Evolutionary conservation across 2,888 invertebrate species (phyloP), one percentile per base, ranked within the genome.

Genomic region (Laothoe populi): DNA sequence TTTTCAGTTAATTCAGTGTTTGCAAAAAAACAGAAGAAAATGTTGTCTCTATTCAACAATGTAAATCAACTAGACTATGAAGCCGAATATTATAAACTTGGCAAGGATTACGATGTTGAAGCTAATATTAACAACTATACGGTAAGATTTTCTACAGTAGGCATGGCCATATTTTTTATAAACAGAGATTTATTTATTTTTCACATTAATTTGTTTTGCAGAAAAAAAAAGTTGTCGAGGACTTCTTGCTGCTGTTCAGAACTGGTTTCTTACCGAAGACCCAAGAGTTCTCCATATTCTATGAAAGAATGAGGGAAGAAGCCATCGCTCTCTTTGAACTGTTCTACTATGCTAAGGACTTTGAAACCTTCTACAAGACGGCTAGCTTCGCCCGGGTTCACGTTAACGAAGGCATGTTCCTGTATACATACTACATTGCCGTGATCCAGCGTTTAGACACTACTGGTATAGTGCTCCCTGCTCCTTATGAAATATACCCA

Each of bases 401-500:
- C 73, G 78, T 95, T 26, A 96, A 96, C 82, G 94, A 94, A 68
- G 93, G 94, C 58, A 87, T 94, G 77, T 96, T 95, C 85, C 78
- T 94, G 4, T 95, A 96, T 74, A 90, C 94, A 4, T 88, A 95
- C 75, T 93, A 94, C 70, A 90, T 94, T 11, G 95, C 95, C 42
- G 79, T 94, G 4, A 75, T 94, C 23, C 95, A 95, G 71, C 94
- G 95, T 57, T 72, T 86, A 1, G 95, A 95, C 71, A 91, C 94
- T 61, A 83, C 86, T 59, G 92, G 93, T 60, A 79, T 96, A 38
- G 93, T 94, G 21, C 73, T 95, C 40, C 96, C 96, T 1, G 94
- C 95, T 2, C 90, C 94, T 16, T 95, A 96, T 73, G 96, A 96
- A 89, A 86, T 95, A 35, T 88, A 93, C 70, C 96, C 96, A 0